Base-by-base conservation (phyloP, 2,797 vertebrate species). In the Hydrophis major region DNA sequence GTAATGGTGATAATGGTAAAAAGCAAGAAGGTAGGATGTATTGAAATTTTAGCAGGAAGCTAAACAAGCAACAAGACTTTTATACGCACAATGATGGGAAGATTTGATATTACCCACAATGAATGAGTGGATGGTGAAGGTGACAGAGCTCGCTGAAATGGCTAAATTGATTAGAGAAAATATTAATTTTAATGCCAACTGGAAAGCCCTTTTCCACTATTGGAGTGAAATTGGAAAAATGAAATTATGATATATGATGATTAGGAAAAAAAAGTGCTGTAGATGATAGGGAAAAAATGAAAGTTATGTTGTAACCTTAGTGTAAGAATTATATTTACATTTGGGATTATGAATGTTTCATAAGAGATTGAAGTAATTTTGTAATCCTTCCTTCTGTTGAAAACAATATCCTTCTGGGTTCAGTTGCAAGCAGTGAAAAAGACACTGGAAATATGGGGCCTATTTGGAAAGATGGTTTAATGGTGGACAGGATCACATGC, bases 1-100 rank as follows among this genome's bases (percentile, higher is more conserved):
- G 50, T 69, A 59, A 93, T 37, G n/a, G 20, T 89, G 55, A 42
- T 63, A 90, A 93, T 87, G 55, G 50, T 90, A 50, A 90, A 37
- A 87, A 83, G 4, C 42, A 14, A 88, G 53, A 1, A 7, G 37
- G 11, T 42, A 90, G 57, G 18, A 32, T 25, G 37, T 47, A 25
- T 47, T 83, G 37, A 47, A 83, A 47, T 47, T 90, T 74, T 69
- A 69, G n/a, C 5, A 74, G 60, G 12, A 13, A 59, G 47, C 47
- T 47, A 47, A 47, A 6, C 47, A 47, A 47, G 18, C 22, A n/a
- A 18, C n/a, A 74, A 37, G n/a, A 74, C 66, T 69, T 69, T 32
- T 74, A 74, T 20, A 74, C 37, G 69, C 16, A 74, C 69, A 37
- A 37, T 37, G 32, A 37, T 74, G 69, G 32, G 16, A 74, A 74